Evolutionary conservation across 1,140 invertebrate species (phyloP), one percentile per base, ranked within the genome.

Genomic region (Cylas formicarius): DNA sequence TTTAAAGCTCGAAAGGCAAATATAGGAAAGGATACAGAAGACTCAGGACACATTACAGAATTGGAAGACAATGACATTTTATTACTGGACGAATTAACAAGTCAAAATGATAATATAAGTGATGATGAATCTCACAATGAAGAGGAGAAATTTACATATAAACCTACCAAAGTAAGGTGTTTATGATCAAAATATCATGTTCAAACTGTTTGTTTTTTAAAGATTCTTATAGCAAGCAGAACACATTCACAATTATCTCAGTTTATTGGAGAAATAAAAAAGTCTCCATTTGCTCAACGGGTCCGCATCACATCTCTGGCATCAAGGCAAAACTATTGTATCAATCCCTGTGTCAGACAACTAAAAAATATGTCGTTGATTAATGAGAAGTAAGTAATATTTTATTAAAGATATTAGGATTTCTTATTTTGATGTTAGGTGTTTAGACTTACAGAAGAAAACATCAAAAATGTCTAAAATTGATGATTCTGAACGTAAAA

Each of bases 191-290:
- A 23, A 32, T 27, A 20, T 27, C 7, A 48, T 17, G 6, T 39
- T 26, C n/a, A 33, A 38, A 44, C 19, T 24, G 27, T 3, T 14
- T 20, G 22, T 20, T 52, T 62, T 47, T 74, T 74, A 4, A 70
- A 95, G 81, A 85, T 97, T 48, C 91, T 84, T 58, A 96, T 90
- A 69, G 93, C 90, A 57, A 96, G 91, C 50, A 75, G 95, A 63
- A 98, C 95, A 20, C 94, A 99, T 71, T 97, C 93, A 6, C 95
- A 99, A 64, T 67, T 99, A 17, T 78, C 86, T 2, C 95, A 99
- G 66, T 93, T 97, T 73, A 78, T 97, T 18, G 75, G 80, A 36
- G 95, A 98, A 74, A 73, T 99, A 0, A 81, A 86, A 50, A 83
- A 82, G 59, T 96, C 88, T 53, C 74, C 78, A 5, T 95, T 85